Percentiles rank a stretch among this genome's conserved stretches.
These are phyloP conservation scores for Euwallacea similis DNA, from an alignment of 1,140 invertebrate species.

Conservation along the genomic window DNA sequence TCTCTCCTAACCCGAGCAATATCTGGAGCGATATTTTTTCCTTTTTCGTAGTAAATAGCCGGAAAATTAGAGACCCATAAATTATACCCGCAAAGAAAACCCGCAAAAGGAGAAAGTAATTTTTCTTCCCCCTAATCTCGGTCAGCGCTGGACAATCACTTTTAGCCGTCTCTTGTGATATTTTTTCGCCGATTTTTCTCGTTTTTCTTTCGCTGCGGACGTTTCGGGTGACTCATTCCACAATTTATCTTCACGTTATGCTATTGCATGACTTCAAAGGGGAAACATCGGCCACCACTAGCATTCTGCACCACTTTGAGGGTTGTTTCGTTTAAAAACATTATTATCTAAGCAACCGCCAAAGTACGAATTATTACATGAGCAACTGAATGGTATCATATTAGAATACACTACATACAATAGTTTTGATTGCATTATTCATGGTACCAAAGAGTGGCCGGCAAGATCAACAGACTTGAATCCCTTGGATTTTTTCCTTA, in stretches of 20 bases:
- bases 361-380: no score
- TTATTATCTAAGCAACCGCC: no score
- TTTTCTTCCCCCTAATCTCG: conserved; percentile 16
- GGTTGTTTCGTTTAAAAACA: no score
- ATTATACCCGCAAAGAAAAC: conserved; percentile 17
- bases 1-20: not conserved
- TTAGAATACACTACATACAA: no score
- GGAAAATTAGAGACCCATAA: conserved; percentile 13
- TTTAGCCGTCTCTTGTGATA: conserved; percentile 12
- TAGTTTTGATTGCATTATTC: no score
- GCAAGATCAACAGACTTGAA: not conserved
- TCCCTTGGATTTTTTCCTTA: not conserved
- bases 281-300: no score
- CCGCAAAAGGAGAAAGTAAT: conserved; percentile 8
- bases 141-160: conserved; percentile 20
- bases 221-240: conserved; percentile 6
- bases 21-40: not conserved
- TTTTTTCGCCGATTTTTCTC: conserved; percentile 15
- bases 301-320: no score
- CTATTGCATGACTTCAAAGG: no score
- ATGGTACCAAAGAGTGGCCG: not conserved
- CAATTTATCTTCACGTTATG: not conserved
- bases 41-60: conserved; percentile 2
- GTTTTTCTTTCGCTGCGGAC: not conserved
- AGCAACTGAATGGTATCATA: no score